Conservation (phyloP, 2,888 invertebrate genomes). For the Mellilla xanthometata region DNA sequence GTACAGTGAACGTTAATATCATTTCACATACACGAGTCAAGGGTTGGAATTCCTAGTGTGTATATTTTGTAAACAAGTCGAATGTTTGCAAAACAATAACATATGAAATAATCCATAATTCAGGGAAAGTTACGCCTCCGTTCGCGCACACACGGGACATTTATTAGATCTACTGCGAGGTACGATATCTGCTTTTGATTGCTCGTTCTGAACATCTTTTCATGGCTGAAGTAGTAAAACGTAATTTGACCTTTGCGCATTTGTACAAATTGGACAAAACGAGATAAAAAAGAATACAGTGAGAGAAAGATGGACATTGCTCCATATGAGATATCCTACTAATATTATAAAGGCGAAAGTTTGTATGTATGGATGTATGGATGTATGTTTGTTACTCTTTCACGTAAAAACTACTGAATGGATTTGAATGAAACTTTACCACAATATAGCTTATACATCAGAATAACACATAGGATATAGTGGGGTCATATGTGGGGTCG, state of each 20-base stretch:
- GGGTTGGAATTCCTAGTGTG: not conserved
- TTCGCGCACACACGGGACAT: slow-evolving; percentile 50
- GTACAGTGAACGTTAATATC: too few relatives aligned
- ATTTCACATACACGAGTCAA: too few relatives aligned
- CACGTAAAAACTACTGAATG: too few relatives aligned
- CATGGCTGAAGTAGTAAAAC: slow-evolving; percentile 20
- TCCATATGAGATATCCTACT: too few relatives aligned
- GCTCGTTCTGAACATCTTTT: slow-evolving; percentile 33
- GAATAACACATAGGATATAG: too few relatives aligned
- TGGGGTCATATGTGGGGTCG: too few relatives aligned
- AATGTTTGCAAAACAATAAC: slow-evolving; percentile 27
- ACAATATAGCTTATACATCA: too few relatives aligned
- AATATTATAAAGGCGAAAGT: too few relatives aligned
- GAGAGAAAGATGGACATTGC: too few relatives aligned
- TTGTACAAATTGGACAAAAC: slow-evolving; percentile 6
- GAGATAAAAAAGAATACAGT: slow-evolving; percentile 2
- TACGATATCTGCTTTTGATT: slow-evolving; percentile 53
- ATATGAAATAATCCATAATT: slow-evolving; percentile 49
- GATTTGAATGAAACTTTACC: too few relatives aligned
- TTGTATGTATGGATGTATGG: too few relatives aligned
- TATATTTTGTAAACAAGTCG: slow-evolving; percentile 10
- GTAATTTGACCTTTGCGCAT: slow-evolving; percentile 22
- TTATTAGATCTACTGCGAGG: slow-evolving; percentile 48
- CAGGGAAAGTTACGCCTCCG: slow-evolving; percentile 50
- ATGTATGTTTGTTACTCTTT: too few relatives aligned